Base-by-base conservation (phyloP, 2,113 vertebrate genomes). In the Peucedramus taeniatus region DNA sequence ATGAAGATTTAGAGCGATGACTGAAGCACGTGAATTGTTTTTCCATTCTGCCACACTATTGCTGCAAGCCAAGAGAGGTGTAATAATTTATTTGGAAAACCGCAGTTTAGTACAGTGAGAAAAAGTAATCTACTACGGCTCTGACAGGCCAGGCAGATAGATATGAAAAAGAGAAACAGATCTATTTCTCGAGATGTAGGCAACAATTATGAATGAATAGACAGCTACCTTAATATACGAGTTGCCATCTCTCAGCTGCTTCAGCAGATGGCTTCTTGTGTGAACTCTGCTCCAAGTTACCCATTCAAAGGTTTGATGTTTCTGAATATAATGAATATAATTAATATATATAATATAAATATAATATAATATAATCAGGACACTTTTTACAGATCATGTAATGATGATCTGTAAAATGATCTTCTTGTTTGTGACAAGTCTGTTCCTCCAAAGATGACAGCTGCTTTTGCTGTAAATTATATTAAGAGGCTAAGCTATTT, bases 11-110 rank as follows among this genome's bases (percentile, higher is more conserved):
- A 97, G 95, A 96, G 90, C 44, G 54, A 97, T 93, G 75, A 83
- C 53, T 72, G 70, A 91, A 93, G 80, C 88, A 63, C 3, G 39
- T 88, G 89, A 84, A 78, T 95, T 84, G 95, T 96, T 98, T 96
- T 95, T 93, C 93, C 94, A 63, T 94, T 93, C 94, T 94, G 92
- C 89, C 83, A 94, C 39, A 21, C 89, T 71, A 61, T 71, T 96
- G 92, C 91, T 97, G 90, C 65, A 78, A 95, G 93, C 90, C 96
- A 93, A n/a, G 93, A 75, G 72, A 81, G 70, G 96, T 69, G 91
- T 80, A 93, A 95, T 97, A 94, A 97, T 97, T 97, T 96, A 97
- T 97, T 95, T 97, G 96, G 96, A 95, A 96, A 97, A 91, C 91
- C 83, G 75, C 91, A 91, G 87, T 92, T 97, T 96, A 93, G 92